phyloP scores from a whole-genome alignment of 2,113 vertebrate genomes.

The Clarias batrachus region DNA sequence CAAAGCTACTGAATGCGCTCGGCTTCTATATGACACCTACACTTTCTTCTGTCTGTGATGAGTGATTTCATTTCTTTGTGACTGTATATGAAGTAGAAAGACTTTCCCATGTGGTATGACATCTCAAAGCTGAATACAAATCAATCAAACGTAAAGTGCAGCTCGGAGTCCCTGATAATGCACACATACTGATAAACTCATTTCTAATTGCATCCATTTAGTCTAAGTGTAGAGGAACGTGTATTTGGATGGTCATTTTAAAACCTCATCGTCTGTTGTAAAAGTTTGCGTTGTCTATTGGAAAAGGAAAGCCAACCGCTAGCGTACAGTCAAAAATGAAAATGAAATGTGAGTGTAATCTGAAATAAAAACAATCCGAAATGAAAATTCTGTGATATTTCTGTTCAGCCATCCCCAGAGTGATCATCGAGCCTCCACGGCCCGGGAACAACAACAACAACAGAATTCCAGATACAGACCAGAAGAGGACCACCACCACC shows the following conservation, averaged over 20 bases:
- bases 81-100: not conserved
- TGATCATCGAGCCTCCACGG: constrained; percentile 76
- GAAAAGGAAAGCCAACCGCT: not conserved
- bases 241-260: not conserved
- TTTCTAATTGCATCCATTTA: not conserved
- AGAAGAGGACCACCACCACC: constrained; percentile 69
- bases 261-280: not conserved
- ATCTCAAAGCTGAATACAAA: not conserved
- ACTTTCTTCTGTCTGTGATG: too few species aligned
- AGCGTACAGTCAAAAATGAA: not conserved
- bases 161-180: not conserved
- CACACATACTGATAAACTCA: not conserved
- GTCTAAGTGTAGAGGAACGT: not conserved
- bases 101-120: not conserved
- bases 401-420: constrained; percentile 75
- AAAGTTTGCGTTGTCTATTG: not conserved
- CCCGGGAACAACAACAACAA: constrained; percentile 72
- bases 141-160: not conserved
- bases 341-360: not conserved
- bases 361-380: not conserved
- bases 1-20: not conserved
- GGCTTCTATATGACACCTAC: not conserved
- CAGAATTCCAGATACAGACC: constrained; percentile 75
- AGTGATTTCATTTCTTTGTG: not conserved
- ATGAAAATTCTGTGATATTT: not conserved